Evolutionary conservation across 1,140 invertebrate species (phyloP).

Genomic region (Drosophila simulans): DNA sequence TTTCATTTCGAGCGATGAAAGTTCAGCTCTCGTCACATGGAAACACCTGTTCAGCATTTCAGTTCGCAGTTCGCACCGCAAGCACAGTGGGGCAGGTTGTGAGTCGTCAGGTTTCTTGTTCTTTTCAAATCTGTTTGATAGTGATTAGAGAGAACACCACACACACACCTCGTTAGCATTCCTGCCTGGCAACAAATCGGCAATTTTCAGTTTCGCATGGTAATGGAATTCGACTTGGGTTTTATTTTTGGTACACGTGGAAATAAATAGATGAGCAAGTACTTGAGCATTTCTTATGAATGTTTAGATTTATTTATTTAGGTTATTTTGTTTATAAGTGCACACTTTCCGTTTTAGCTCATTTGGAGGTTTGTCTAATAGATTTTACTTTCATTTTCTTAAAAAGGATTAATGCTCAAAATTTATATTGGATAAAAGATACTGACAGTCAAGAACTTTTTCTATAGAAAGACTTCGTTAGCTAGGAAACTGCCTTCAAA

Average conservation of each 20-base stretch:
- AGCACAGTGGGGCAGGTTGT: conserved; percentile 74
- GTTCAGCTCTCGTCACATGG: conserved; percentile 51
- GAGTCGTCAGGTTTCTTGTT: conserved; percentile 34
- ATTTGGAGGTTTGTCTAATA: not conserved
- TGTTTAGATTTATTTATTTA: conserved; percentile 3
- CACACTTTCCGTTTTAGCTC: not conserved
- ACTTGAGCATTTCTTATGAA: conserved; percentile 5
- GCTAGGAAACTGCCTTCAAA: too few species aligned
- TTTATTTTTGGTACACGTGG: conserved; percentile 20
- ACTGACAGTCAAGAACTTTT: too few species aligned
- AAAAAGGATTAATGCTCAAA: too few species aligned
- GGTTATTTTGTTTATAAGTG: not conserved
- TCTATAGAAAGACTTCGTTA: too few species aligned
- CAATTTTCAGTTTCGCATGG: conserved; percentile 5
- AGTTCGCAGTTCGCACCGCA: conserved; percentile 25
- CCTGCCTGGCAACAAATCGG: conserved; percentile 57
- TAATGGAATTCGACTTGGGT: conserved; percentile 36
- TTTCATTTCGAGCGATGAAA: conserved; percentile 37
- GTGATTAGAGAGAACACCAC: conserved; percentile 46
- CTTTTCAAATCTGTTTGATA: conserved; percentile 30
- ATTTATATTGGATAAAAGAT: too few species aligned
- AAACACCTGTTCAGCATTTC: conserved; percentile 73
- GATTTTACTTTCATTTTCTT: not conserved
- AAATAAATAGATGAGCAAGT: conserved; percentile 10
- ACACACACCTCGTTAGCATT: conserved; percentile 26